Evolutionary conservation across 2,888 invertebrate genomes (phyloP).

Genomic region (Scaeva pyrastri): DNA sequence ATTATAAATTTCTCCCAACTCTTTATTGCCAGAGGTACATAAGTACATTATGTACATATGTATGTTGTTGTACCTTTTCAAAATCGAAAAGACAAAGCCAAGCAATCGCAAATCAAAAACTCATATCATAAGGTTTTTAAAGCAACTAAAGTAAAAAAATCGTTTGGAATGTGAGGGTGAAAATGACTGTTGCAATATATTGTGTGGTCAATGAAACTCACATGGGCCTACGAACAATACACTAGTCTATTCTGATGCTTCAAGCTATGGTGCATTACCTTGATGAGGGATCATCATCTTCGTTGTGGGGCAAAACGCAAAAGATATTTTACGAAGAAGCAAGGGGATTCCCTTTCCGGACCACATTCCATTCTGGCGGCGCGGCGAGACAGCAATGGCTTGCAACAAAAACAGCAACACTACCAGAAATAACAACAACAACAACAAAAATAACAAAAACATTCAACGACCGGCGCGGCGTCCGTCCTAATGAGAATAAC

Average conservation of each 20-base stretch:
- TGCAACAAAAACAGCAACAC: neutral
- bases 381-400: slow-evolving; percentile 23
- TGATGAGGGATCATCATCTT: neutral
- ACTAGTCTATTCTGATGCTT: slow-evolving; percentile 10
- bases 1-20: slow-evolving; percentile 51
- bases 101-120: slow-evolving; percentile 53
- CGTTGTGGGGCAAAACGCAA: slow-evolving; percentile 6
- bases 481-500: slow-evolving; percentile 66
- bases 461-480: slow-evolving; percentile 28
- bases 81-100: slow-evolving; percentile 32
- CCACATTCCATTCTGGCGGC: slow-evolving; percentile 69
- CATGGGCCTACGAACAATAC: neutral
- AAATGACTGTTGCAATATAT: slow-evolving; percentile 44
- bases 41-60: no score
- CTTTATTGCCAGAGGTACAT: neutral
- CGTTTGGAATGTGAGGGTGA: slow-evolving; percentile 52
- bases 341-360: slow-evolving; percentile 70
- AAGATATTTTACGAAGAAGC: slow-evolving; percentile 37
- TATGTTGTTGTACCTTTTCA: slow-evolving; percentile 17
- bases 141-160: neutral
- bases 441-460: neutral
- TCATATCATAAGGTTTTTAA: slow-evolving; percentile 13
- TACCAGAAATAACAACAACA: neutral
- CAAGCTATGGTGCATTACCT: slow-evolving; percentile 68
- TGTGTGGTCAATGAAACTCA: slow-evolving; percentile 59